phyloP scores from a whole-genome alignment of 2,113 vertebrate species.

The Ochotona princeps region DNA sequence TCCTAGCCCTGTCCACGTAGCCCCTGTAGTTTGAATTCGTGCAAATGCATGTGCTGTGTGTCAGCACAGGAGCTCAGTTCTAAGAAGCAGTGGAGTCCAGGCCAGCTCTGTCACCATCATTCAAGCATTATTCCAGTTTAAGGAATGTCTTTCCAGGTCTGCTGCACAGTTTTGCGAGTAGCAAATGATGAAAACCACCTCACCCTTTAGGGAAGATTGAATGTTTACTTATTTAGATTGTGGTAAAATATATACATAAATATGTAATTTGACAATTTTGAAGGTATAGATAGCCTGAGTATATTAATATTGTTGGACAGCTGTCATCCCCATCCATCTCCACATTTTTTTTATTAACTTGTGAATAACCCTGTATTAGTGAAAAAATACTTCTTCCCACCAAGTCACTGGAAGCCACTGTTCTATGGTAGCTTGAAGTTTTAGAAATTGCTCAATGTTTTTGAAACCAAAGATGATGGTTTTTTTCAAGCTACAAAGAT shows the following conservation, averaged over 20 bases:
- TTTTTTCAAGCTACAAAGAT: not conserved
- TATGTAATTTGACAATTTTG: not conserved
- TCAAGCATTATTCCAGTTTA: not conserved
- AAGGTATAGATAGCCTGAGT: not conserved
- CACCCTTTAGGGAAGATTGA: not conserved
- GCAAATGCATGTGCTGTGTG: not conserved
- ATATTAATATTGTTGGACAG: not conserved
- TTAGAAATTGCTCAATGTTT: not conserved
- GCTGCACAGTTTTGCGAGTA: not conserved
- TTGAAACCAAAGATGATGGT: not conserved
- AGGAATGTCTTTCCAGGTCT: not conserved
- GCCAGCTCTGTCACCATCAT: not conserved
- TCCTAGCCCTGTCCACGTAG: not conserved
- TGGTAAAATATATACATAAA: not conserved
- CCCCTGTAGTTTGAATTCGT: not conserved
- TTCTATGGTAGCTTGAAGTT: not conserved
- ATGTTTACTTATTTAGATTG: slow-evolving; percentile 19
- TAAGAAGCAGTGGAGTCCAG: not conserved
- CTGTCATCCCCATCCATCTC: not conserved
- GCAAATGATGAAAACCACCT: not conserved
- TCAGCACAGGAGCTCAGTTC: not conserved
- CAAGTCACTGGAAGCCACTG: not conserved
- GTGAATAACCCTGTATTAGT: not conserved
- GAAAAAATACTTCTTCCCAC: not conserved
- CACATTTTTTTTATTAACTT: not conserved